Percentiles rank a stretch among this genome's conserved stretches.
Conservation (phyloP, 2,888 invertebrate genomes). For the Gandaritis pyraliata region DNA sequence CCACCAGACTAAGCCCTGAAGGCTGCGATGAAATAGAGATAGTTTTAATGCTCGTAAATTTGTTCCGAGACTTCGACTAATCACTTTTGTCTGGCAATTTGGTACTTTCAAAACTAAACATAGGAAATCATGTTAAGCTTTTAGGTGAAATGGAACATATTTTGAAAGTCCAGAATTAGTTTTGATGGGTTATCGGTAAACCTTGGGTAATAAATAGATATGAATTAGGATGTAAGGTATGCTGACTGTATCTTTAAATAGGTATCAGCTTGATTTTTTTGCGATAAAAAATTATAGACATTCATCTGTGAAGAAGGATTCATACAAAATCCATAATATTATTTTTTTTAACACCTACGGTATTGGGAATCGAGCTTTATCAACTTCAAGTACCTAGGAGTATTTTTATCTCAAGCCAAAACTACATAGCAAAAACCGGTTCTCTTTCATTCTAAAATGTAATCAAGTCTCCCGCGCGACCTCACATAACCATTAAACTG, state of each 20-base stretch:
- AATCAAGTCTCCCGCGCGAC: conserved; percentile 66
- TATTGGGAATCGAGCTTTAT: no score
- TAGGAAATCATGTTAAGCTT: conserved; percentile 35
- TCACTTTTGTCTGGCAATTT: conserved; percentile 69
- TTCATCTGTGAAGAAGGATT: not conserved
- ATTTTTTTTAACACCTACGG: no score
- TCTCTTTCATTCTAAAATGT: conserved; percentile 55
- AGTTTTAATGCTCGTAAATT: conserved; percentile 83
- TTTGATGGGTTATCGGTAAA: not conserved
- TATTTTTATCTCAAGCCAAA: not conserved
- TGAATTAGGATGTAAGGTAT: not conserved
- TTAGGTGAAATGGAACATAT: conserved; percentile 24
- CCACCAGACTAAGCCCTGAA: conserved; percentile 64
- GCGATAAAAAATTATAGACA: no score
- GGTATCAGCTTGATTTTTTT: no score
- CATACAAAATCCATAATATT: no score
- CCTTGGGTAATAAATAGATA: not conserved
- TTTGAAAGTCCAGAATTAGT: conserved; percentile 13
- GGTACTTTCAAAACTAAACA: conserved; percentile 66
- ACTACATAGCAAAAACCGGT: not conserved
- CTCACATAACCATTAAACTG: conserved; percentile 63
- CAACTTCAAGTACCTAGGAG: no score
- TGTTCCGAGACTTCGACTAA: conserved; percentile 73
- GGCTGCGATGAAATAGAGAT: conserved; percentile 76
- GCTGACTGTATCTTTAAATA: not conserved